Evolutionary conservation across 2,113 vertebrate genomes (phyloP).

Genomic region (Petrocephalus microphthalmus): DNA sequence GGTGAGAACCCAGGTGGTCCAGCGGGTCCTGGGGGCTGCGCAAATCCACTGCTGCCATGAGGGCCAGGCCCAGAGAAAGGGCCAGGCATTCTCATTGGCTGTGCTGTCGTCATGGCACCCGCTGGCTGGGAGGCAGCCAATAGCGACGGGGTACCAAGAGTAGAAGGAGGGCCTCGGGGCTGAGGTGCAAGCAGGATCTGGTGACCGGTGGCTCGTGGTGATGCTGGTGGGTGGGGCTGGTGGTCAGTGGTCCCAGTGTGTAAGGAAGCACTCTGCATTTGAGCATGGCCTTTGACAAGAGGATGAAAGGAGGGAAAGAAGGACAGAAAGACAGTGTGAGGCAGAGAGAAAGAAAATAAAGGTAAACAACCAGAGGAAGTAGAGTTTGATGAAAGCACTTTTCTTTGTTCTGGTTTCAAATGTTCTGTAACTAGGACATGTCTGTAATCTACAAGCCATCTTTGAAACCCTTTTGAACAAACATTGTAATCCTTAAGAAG

Average conservation of each 20-base stretch:
- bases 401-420: background rate
- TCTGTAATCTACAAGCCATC: background rate
- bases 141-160: conserved; percentile 49
- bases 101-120: conserved; percentile 40
- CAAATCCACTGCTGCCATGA: conserved; percentile 57
- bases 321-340: background rate
- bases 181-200: conserved; percentile 32
- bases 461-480: background rate
- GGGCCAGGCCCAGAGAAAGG: conserved; percentile 58
- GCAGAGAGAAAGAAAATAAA: background rate
- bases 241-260: conserved; percentile 44
- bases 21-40: conserved; percentile 57
- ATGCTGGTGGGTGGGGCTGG: conserved; percentile 55
- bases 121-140: conserved; percentile 54
- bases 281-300: conserved; percentile 53
- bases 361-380: background rate
- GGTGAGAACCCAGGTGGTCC: conserved; percentile 66
- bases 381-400: background rate
- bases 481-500: background rate
- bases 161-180: conserved; percentile 55
- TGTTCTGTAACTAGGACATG: background rate
- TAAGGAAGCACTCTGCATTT: conserved; percentile 37
- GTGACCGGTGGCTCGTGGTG: conserved; percentile 40
- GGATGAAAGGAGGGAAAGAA: background rate
- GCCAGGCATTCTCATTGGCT: conserved; percentile 49